Percentiles rank a stretch among this genome's conserved stretches.
Evolutionary conservation across 1,140 invertebrate species (phyloP).

Genomic region (Sminthurinus signatus): DNA sequence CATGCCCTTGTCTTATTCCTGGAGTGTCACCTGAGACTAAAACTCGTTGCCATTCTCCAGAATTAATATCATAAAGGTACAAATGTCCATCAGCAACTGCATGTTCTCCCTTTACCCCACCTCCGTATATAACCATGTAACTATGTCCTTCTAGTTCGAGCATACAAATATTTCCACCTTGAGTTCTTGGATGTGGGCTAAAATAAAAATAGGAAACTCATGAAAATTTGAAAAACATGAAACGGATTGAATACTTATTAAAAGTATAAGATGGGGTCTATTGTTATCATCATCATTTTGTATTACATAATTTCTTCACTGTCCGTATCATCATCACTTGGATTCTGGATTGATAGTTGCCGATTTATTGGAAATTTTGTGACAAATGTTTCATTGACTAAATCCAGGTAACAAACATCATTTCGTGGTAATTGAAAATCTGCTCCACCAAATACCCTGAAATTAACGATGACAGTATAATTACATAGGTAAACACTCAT

Average conservation of each 20-base stretch:
- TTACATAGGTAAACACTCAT: no score
- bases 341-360: not conserved
- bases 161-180: constrained; percentile 16
- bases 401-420: constrained; percentile 13
- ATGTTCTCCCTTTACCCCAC: constrained; percentile 7
- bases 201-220: no score
- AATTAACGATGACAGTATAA: no score
- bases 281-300: not conserved
- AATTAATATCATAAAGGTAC: constrained; percentile 2
- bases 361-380: not conserved
- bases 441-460: no score
- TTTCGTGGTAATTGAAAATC: not conserved
- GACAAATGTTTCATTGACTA: not conserved
- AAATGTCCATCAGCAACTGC: constrained; percentile 7
- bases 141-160: not conserved
- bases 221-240: no score
- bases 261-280: no score
- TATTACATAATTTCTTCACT: no score
- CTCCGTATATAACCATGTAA: constrained; percentile 4
- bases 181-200: constrained; percentile 15
- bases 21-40: not conserved
- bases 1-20: constrained; percentile 4
- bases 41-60: not conserved
- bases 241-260: no score
- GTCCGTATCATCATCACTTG: not conserved